Percentiles rank a stretch among this genome's conserved stretches.
These are phyloP conservation scores for Eonycteris spelaea DNA, from an alignment of 2,113 vertebrate species.

Conservation along the genomic window DNA sequence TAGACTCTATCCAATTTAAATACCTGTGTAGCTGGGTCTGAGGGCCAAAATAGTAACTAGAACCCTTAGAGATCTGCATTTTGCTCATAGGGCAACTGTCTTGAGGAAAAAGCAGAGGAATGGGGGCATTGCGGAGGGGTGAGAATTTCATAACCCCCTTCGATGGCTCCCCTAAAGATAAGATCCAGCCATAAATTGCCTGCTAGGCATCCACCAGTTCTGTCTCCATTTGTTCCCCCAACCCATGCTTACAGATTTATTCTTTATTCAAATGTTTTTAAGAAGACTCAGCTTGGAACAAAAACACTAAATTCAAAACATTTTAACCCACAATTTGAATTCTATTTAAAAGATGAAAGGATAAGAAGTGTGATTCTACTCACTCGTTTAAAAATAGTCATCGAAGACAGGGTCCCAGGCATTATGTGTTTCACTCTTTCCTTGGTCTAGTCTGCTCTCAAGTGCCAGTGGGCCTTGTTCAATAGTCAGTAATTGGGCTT, in stretches of 20 bases:
- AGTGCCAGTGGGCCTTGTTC: neutral
- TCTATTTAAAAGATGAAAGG: neutral
- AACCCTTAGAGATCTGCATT: neutral
- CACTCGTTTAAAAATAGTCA: neutral
- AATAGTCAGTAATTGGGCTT: neutral
- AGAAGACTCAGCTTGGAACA: neutral
- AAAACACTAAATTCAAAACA: constrained; percentile 19
- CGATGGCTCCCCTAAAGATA: neutral
- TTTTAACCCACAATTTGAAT: constrained; percentile 18
- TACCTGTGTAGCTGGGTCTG: neutral
- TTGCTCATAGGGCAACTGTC: neutral
- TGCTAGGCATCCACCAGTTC: neutral
- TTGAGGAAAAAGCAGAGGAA: neutral
- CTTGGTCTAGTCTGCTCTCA: neutral
- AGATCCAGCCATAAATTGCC: neutral
- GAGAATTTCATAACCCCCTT: neutral
- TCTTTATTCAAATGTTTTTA: neutral
- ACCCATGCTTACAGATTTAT: neutral
- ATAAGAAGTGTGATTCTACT: neutral
- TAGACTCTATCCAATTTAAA: constrained; percentile 38
- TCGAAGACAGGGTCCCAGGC: neutral
- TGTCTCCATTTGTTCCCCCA: neutral
- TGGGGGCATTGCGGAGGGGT: neutral
- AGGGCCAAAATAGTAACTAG: neutral
- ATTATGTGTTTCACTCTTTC: neutral